These are phyloP conservation scores for Ichneumoninae sp. DNA, from an alignment of 2,888 invertebrate species.

Conservation along the genomic window DNA sequence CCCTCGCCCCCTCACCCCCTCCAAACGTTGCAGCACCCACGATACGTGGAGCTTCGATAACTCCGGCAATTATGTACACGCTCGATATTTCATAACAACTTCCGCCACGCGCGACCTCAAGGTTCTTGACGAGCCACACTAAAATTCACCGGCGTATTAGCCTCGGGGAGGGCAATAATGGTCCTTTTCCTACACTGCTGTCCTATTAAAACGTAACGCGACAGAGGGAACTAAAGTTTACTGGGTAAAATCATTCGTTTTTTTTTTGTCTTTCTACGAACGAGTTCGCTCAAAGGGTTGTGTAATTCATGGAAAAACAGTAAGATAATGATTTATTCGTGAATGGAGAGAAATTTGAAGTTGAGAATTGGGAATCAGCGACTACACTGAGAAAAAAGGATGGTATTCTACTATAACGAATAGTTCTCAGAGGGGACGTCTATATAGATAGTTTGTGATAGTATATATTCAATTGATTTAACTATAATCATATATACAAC, in stretches of 20 bases:
- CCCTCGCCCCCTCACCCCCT: neutral
- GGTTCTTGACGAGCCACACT: constrained; percentile 9
- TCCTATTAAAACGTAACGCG: neutral
- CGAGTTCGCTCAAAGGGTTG: neutral
- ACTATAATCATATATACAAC: no score
- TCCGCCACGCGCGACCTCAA: neutral
- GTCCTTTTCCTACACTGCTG: neutral
- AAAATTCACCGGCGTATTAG: neutral
- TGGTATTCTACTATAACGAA: no score
- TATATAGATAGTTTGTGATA: no score
- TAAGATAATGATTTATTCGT: neutral
- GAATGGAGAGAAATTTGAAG: neutral
- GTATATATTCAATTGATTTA: no score
- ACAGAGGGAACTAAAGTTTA: neutral
- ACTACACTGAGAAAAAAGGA: neutral
- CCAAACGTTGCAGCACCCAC: constrained; percentile 16
- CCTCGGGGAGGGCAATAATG: constrained; percentile 9
- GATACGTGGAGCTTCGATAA: constrained; percentile 39
- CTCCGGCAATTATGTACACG: constrained; percentile 56
- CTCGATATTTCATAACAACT: constrained; percentile 53
- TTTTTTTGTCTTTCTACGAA: neutral
- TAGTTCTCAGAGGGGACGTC: no score
- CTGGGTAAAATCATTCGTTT: neutral
- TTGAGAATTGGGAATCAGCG: neutral
- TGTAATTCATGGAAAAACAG: neutral